These are phyloP conservation scores for Hipposideros armiger DNA, from an alignment of 2,113 vertebrate species.

Conservation along the genomic window DNA sequence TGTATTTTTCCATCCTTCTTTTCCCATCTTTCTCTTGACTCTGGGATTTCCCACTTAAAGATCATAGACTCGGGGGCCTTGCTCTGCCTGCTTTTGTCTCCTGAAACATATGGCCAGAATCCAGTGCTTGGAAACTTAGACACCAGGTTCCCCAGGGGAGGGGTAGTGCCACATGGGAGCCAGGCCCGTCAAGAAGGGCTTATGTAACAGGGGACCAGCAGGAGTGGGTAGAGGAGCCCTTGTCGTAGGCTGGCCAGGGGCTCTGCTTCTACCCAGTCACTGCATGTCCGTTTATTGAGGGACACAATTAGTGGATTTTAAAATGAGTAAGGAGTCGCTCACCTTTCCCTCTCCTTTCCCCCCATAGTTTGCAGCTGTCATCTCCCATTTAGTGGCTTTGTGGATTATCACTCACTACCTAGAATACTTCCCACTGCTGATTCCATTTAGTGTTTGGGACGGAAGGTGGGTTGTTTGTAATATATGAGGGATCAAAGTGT, in stretches of 20 bases:
- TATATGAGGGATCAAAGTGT: not conserved
- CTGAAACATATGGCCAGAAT: not conserved
- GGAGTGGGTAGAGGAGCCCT: not conserved
- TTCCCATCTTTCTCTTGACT: constrained; percentile 6
- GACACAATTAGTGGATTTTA: not conserved
- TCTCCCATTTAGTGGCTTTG: not conserved
- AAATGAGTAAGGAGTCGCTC: not conserved
- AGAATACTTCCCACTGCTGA: not conserved
- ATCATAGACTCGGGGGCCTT: not conserved
- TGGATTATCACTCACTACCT: not conserved
- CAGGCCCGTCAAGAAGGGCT: not conserved
- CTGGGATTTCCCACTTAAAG: not conserved
- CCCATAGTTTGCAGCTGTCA: not conserved
- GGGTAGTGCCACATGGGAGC: not conserved
- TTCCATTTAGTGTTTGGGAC: not conserved
- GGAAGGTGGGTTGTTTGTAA: not conserved
- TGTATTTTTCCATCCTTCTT: constrained; percentile 51
- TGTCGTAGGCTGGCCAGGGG: not conserved
- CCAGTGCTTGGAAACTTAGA: not conserved
- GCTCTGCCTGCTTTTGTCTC: not conserved
- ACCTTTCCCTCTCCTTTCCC: not conserved
- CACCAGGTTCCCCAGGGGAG: not conserved
- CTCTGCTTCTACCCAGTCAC: not conserved
- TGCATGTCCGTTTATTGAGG: not conserved
- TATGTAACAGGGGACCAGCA: not conserved